Conservation (phyloP, 2,797 vertebrate genomes). For the Merluccius polli region DNA sequence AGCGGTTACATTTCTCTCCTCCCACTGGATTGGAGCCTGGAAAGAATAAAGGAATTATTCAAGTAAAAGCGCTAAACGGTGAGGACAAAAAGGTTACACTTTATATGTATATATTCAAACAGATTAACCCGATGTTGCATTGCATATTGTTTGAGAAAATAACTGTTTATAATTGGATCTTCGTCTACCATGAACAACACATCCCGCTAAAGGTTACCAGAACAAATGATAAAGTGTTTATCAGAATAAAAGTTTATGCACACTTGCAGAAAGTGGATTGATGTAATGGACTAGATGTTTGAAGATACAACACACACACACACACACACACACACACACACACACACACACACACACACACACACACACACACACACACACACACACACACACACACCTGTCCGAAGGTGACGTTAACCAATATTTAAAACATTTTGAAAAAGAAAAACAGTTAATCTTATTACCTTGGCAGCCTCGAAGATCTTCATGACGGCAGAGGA, state of each 20-base stretch:
- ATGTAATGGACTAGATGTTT: not conserved
- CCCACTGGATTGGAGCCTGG: constrained; percentile 88
- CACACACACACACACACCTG: too few relatives aligned
- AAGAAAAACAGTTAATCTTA: constrained; percentile 18
- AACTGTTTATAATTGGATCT: too few relatives aligned
- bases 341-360: too few relatives aligned
- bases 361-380: too few relatives aligned
- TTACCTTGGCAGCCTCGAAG: constrained; percentile 90
- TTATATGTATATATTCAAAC: not conserved
- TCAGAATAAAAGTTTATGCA: not conserved
- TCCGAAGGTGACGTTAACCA: too few relatives aligned
- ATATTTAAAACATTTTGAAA: not conserved
- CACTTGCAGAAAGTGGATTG: not conserved
- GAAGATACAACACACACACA: not conserved
- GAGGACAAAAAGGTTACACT: not conserved
- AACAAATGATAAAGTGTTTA: not conserved
- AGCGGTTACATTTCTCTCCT: constrained; percentile 87
- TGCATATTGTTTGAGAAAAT: too few relatives aligned
- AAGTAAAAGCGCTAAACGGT: not conserved
- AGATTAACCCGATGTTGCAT: not conserved
- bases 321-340: too few relatives aligned
- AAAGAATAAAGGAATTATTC: not conserved
- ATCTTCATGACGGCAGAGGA: constrained; percentile 90
- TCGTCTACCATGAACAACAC: not conserved
- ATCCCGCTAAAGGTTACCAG: not conserved